Conservation (phyloP, 2,888 invertebrate genomes). For the Seladonia tumulorum region DNA sequence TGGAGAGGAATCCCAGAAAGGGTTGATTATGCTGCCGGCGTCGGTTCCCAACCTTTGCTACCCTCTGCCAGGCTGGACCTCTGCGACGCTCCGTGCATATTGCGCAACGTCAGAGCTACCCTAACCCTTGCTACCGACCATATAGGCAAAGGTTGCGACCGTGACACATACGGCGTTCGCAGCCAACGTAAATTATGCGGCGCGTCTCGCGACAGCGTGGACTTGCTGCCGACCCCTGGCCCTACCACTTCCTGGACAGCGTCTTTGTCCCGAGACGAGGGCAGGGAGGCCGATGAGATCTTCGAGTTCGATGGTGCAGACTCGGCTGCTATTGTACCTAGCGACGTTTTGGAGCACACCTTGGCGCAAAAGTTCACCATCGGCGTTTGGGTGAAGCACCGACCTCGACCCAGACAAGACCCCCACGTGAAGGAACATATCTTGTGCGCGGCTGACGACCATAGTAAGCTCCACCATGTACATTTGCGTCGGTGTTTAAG, state of each 20-base stretch:
- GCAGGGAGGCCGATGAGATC: constrained; percentile 93
- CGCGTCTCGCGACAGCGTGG: constrained; percentile 92
- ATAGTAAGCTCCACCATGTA: constrained; percentile 88
- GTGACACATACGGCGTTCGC: constrained; percentile 95
- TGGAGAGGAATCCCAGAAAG: constrained; percentile 91
- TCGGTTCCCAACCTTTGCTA: constrained; percentile 92
- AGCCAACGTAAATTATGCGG: constrained; percentile 95
- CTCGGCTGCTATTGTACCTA: constrained; percentile 94
- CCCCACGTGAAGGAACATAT: constrained; percentile 98
- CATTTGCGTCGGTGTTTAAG: too few relatives aligned
- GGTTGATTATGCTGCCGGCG: constrained; percentile 93
- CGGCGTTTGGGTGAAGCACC: constrained; percentile 98
- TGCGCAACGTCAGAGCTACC: constrained; percentile 86
- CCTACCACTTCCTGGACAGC: constrained; percentile 85
- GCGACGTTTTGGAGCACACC: constrained; percentile 90
- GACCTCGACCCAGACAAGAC: constrained; percentile 91
- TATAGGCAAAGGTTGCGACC: constrained; percentile 97
- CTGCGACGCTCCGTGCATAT: constrained; percentile 87
- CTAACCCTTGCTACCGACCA: constrained; percentile 91
- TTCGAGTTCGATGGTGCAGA: constrained; percentile 97
- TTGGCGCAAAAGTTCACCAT: constrained; percentile 94
- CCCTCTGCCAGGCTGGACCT: constrained; percentile 90
- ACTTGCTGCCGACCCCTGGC: constrained; percentile 93
- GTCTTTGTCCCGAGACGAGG: constrained; percentile 87
- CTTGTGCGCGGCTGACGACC: constrained; percentile 98